These are phyloP conservation scores for Cyprinodon diabolis DNA, from an alignment of 2,797 vertebrate genomes.

Conservation along the genomic window DNA sequence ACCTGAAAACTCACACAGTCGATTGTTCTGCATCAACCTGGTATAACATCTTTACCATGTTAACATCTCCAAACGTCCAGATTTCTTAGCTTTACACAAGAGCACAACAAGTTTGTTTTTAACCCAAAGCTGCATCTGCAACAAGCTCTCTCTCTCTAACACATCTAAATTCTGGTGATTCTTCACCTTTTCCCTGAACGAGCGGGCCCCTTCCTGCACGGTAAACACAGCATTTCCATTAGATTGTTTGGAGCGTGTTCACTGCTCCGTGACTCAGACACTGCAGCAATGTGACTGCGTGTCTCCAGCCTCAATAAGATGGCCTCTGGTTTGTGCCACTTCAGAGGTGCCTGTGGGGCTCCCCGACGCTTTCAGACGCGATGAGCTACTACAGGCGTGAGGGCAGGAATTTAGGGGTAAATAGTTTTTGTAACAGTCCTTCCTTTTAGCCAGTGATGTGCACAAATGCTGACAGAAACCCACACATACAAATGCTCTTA, in stretches of 20 bases:
- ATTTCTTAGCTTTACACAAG: constrained; percentile 49
- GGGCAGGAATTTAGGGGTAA: constrained; percentile 41
- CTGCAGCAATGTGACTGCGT: constrained; percentile 69
- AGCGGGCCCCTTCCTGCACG: constrained; percentile 59
- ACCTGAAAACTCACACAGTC: constrained; percentile 49
- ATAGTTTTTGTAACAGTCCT: constrained; percentile 67
- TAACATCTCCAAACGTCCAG: constrained; percentile 42
- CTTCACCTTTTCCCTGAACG: constrained; percentile 68
- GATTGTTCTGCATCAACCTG: constrained; percentile 39
- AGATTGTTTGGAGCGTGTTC: constrained; percentile 64
- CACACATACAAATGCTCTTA: constrained; percentile 30
- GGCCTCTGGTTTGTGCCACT: constrained; percentile 66
- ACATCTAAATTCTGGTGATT: constrained; percentile 32
- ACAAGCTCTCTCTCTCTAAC: constrained; percentile 10
- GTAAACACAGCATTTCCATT: constrained; percentile 73
- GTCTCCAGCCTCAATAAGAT: constrained; percentile 62
- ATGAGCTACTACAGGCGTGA: constrained; percentile 47
- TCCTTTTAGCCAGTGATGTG: constrained; percentile 55
- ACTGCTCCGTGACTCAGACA: constrained; percentile 77
- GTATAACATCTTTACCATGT: constrained; percentile 27
- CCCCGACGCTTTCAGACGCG: constrained; percentile 45
- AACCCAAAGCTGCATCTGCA: constrained; percentile 26
- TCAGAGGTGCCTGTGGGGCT: constrained; percentile 57
- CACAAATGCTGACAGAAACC: constrained; percentile 28
- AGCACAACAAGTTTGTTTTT: constrained; percentile 14